Base-by-base conservation (phyloP, 2,797 vertebrate species). In the Hybognathus amarus region DNA sequence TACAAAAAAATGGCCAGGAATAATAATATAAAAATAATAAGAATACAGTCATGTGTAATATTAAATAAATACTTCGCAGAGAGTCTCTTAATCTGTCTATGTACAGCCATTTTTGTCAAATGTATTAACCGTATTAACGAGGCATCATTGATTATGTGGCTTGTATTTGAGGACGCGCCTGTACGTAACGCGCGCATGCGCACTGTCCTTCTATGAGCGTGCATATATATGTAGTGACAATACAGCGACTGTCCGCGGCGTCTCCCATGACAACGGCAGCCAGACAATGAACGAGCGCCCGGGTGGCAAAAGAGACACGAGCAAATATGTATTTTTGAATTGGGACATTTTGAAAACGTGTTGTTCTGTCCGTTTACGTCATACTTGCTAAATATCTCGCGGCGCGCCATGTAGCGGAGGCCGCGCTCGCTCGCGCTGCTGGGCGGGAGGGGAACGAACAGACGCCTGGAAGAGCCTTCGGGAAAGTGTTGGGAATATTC, bases 351-450 rank as follows among this genome's bases (percentile, higher is more conserved):
- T 27, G 20, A 4, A 63, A 30, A 17, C 52, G 6, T 11, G 5
- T 64, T 47, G 5, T 64, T 47, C 4, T 27, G 33, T 22, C 73
- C 27, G 20, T 30, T 79, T 45, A 30, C 59, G 78, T 56, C 66
- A 40, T 47, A 30, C 68, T 20, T 54, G 18, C 27, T 61, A 24
- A 47, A 67, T 42, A 22, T 63, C 12, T 88, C 77, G 88, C 77
- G 74, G 18, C 77, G 79, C 84, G 79, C 85, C 81, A 89, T 90
- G 93, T 91, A 92, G 90, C 91, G 85, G 84, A 94, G 92, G 93
- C 94, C 94, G 91, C 87, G 36, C 40, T 8, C 38, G 90, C 88
- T 90, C 86, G 90, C 82, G 83, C 88, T 78, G 89, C 86, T 50
- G 89, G 87, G 82, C 90, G 64, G 92, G 91, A 91, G 92, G 54